These are phyloP conservation scores for Gadopsis marmoratus DNA, from an alignment of 2,797 vertebrate species.

Conservation along the genomic window DNA sequence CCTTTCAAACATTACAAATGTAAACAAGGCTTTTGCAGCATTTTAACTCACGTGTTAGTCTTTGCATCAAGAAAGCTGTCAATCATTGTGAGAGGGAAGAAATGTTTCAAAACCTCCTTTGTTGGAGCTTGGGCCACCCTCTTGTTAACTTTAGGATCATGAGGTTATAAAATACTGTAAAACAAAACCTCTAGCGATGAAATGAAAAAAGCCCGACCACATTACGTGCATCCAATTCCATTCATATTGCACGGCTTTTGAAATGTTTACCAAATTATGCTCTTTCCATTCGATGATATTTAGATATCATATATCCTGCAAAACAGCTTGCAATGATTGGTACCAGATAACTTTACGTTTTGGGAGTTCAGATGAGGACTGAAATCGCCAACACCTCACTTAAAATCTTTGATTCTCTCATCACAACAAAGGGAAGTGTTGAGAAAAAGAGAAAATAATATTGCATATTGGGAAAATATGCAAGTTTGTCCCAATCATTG, in stretches of 20 bases:
- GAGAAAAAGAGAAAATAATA: constrained; percentile 13
- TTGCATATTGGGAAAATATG: constrained; percentile 22
- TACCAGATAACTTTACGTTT: constrained; percentile 43
- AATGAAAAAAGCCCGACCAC: constrained; percentile 39
- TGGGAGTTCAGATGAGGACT: constrained; percentile 42
- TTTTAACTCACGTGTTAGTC: constrained; percentile 12
- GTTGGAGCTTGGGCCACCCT: not conserved
- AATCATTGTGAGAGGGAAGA: not conserved
- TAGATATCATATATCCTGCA: constrained; percentile 47
- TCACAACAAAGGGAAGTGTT: not conserved
- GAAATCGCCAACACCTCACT: constrained; percentile 27
- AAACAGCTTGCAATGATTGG: constrained; percentile 49
- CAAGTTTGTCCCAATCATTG: not conserved
- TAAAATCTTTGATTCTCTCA: constrained; percentile 9
- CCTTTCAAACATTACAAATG: constrained; percentile 2
- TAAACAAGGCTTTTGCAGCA: constrained; percentile 24
- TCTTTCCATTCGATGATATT: constrained; percentile 46
- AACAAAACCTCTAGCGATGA: constrained; percentile 24
- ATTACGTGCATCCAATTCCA: constrained; percentile 13
- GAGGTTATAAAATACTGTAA: constrained; percentile 12
- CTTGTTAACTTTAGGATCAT: constrained; percentile 23
- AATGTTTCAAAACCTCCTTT: constrained; percentile 16
- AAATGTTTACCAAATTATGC: constrained; percentile 58
- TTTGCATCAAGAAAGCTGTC: constrained; percentile 22
- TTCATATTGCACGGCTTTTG: constrained; percentile 11